These are phyloP conservation scores for Aplysina aerophoba DNA, from an alignment of 37 sponge, comb jelly and placozoan species.

Conservation along the genomic window DNA sequence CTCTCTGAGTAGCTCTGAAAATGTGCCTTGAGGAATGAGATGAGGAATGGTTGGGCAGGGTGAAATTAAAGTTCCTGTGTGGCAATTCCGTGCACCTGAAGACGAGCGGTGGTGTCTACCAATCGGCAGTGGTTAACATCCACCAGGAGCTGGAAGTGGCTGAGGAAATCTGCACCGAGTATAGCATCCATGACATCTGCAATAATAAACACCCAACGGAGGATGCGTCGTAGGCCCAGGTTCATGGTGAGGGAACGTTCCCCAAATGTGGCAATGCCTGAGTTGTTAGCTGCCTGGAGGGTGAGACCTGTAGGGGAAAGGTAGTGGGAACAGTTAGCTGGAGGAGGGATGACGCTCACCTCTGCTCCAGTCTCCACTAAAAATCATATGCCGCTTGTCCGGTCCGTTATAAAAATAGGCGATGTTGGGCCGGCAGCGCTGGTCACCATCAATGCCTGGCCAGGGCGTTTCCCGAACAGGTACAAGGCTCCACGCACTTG, in stretches of 20 bases:
- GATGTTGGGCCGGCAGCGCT: slow-evolving; percentile 57
- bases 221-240: slow-evolving; percentile 58
- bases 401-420: slow-evolving; percentile 52
- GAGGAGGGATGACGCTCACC: slow-evolving; percentile 25
- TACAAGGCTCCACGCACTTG: slow-evolving; percentile 54
- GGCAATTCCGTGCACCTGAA: slow-evolving; percentile 26
- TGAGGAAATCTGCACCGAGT: slow-evolving; percentile 70
- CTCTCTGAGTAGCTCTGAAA: background rate
- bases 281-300: slow-evolving; percentile 44
- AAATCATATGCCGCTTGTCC: slow-evolving; percentile 29
- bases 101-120: slow-evolving; percentile 28
- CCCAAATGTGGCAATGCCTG: slow-evolving; percentile 40
- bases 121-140: slow-evolving; percentile 22
- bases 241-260: slow-evolving; percentile 52
- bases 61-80: background rate
- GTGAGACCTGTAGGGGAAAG: too few species aligned
- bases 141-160: slow-evolving; percentile 39
- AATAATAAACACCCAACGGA: slow-evolving; percentile 61
- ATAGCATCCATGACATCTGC: slow-evolving; percentile 76
- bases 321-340: too few species aligned
- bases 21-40: background rate
- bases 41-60: background rate
- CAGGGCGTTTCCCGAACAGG: slow-evolving; percentile 52
- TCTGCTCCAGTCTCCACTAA: slow-evolving; percentile 70
- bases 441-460: slow-evolving; percentile 66